Evolutionary conservation across 2,888 invertebrate species (phyloP), one percentile per base, ranked within the genome.

Genomic region (Drosophila picticornis): DNA sequence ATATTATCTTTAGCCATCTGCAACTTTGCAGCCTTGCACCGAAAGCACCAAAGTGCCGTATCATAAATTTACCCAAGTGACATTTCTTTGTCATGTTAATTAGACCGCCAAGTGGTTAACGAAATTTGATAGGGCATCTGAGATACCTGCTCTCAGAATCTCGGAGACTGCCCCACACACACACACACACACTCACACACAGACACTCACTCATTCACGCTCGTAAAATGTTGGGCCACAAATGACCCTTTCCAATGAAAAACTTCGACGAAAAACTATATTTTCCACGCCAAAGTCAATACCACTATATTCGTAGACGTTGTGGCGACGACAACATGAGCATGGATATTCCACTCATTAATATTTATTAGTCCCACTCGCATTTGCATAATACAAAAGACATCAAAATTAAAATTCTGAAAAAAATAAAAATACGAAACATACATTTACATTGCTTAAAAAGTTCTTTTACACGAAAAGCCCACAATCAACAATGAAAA

Each of bases 51-150:
- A 77, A 85, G 80, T 83, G 89, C 77, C 70, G 72, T 73, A 72
- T 70, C 83, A 89, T 90, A 88, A 89, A 90, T 85, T 81, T 77
- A 67, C 59, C 63, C 71, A 80, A 77, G 83, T 83, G 90, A 84
- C 86, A 80, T 80, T 81, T 80, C 91, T 91, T 91, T 91, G 91
- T 91, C 85, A 91, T 91, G 91, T 91, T 91, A 91, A 91, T 91
- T 88, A 88, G 84, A 83, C 91, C 91, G 91, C 91, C 81, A 74
- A 79, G 80, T 80, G 74, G 74, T 74, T 72, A 78, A 83, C 77
- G 91, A 88, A 91, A 91, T 84, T 84, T 76, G 91, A 91, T 91
- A 89, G 77, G 67, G 79, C 87, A 90, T 90, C 91, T 90, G 72
- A 91, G 82, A 81, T 81, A 84, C 81, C 80, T 83, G 69, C 77